These are phyloP conservation scores for Panzeria rudis DNA, from an alignment of 2,888 invertebrate genomes.

Conservation along the genomic window DNA sequence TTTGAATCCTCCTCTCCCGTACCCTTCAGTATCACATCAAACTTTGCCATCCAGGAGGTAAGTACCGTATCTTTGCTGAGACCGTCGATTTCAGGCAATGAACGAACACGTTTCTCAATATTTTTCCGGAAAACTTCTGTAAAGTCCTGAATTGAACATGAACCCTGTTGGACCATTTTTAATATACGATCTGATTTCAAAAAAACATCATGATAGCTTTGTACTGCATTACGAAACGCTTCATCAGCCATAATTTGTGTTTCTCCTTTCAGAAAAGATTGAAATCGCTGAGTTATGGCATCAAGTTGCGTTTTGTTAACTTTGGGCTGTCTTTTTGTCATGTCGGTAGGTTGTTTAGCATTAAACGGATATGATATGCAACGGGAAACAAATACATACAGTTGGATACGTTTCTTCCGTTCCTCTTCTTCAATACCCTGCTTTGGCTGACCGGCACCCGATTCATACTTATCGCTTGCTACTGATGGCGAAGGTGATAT, in stretches of 20 bases:
- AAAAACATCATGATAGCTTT: slow-evolving; percentile 97
- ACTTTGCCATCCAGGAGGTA: slow-evolving; percentile 99
- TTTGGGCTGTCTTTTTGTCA: slow-evolving; percentile 97
- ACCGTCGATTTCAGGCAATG: slow-evolving; percentile 99
- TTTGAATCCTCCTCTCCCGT: slow-evolving; percentile 94
- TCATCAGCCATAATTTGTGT: slow-evolving; percentile 99
- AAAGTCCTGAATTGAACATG: slow-evolving; percentile 99
- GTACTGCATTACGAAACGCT: slow-evolving; percentile 99
- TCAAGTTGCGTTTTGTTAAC: slow-evolving; percentile 98
- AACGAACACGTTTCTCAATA: slow-evolving; percentile 98
- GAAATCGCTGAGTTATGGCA: slow-evolving; percentile 96
- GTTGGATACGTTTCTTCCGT: slow-evolving; percentile 95
- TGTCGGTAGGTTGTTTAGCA: slow-evolving; percentile 99
- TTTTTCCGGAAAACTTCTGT: slow-evolving; percentile 99
- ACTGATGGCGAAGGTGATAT: slow-evolving; percentile 96
- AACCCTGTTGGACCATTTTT: slow-evolving; percentile 98
- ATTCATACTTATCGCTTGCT: slow-evolving; percentile 94
- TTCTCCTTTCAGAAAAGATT: slow-evolving; percentile 98
- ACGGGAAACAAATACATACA: slow-evolving; percentile 99
- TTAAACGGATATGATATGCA: slow-evolving; percentile 99
- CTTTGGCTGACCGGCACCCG: slow-evolving; percentile 62
- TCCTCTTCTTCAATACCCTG: slow-evolving; percentile 92
- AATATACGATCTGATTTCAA: slow-evolving; percentile 97
- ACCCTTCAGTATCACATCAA: slow-evolving; percentile 98
- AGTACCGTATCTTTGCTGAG: slow-evolving; percentile 99